A percentile compares a stretch with the other conserved stretches of the same genome.
These are phyloP conservation scores for Sebastes itinus DNA, from an alignment of 2,797 vertebrate species.

Conservation along the genomic window DNA sequence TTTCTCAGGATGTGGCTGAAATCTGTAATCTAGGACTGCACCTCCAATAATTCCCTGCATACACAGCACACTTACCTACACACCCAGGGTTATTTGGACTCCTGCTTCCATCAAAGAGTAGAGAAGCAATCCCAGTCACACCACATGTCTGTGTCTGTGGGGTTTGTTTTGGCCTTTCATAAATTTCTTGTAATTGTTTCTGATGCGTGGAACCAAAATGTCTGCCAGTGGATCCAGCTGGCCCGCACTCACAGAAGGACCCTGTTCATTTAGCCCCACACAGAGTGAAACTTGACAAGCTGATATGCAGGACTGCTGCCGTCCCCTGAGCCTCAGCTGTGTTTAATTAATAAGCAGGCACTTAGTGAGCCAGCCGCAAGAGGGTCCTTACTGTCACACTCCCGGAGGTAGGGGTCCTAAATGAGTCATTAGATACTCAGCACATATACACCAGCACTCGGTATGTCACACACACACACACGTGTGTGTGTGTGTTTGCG, in stretches of 20 bases:
- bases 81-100: background rate
- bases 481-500: background rate
- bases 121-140: background rate
- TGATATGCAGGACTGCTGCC: conserved; percentile 48
- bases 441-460: conserved; percentile 1
- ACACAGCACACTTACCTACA: conserved; percentile 17
- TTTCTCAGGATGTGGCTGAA: conserved; percentile 46
- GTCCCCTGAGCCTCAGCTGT: conserved; percentile 52
- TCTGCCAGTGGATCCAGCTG: conserved; percentile 12
- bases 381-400: conserved; percentile 70
- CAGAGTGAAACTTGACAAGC: conserved; percentile 56
- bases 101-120: conserved; percentile 4
- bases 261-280: conserved; percentile 41
- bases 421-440: conserved; percentile 70
- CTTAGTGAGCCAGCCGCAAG: conserved; percentile 64
- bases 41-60: conserved; percentile 26
- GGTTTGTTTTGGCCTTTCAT: background rate
- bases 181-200: conserved; percentile 15
- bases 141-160: background rate
- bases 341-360: conserved; percentile 77
- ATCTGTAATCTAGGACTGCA: conserved; percentile 40
- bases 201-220: conserved; percentile 22
- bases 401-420: conserved; percentile 70
- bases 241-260: background rate
- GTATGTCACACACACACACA: background rate